Base-by-base conservation (phyloP, 2,888 invertebrate species). In the Chrysopilus asiliformis region DNA sequence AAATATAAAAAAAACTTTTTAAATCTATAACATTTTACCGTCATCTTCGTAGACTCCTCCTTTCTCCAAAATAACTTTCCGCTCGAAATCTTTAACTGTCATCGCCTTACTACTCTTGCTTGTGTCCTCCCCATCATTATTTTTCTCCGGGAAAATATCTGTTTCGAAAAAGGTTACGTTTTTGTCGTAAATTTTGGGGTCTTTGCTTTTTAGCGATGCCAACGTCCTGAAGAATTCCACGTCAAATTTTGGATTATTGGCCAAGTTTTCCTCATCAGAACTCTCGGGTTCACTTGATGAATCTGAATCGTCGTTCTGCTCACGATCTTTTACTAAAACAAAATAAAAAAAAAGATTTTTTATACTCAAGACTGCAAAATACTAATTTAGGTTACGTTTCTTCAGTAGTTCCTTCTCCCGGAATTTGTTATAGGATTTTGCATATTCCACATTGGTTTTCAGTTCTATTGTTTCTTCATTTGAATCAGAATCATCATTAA, bases 171-270 rank as follows among this genome's bases (percentile, higher is more conserved):
- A 87, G 35, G 68, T 70, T 19, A 71, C 70, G 36, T 72, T 68
- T 26, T 78, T 71, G 53, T 93, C 77, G 60, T 95, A 95, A 44
- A 94, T 91, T 47, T 72, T 70, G 0, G 93, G 87, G 65, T 94
- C 86, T 54, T 84, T 86, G 30, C 75, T 82, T 57, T 93, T 94
- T 30, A 97, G 60, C 34, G 77, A 76, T 0, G 90, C 71, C 2
- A 94, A 65, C 0, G 93, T 83, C 61, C 82, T 83, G 28, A 87
- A 76, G 60, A 97, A 97, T 45, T 84, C 79, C 47, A 81, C 77
- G 53, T 95, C 93, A 36, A 64, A 64, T 35, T 55, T 49, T 3
- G 53, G 44, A 50, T 56, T 53, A 32, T 52, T 42, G 4, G 50
- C 42, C 37, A 50, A 52, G 32, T 56, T 56, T 25, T 61, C 59